Conservation (phyloP, 2,888 invertebrate genomes). For the Nomada lathburiana region DNA sequence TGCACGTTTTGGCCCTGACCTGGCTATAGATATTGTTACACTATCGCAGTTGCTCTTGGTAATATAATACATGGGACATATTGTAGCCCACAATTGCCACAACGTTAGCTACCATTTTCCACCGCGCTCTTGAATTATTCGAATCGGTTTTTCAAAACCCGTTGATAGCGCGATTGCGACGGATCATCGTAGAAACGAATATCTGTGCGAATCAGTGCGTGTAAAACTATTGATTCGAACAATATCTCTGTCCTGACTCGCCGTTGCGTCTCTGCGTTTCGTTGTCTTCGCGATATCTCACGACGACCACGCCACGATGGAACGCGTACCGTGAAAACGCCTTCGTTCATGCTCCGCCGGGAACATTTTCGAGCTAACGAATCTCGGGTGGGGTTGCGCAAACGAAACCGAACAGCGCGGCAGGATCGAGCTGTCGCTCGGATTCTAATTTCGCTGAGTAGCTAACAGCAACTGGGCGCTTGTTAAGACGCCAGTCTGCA, state of each 20-base stretch:
- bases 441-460: constrained; percentile 68
- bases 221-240: background rate
- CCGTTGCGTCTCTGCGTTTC: too few species aligned
- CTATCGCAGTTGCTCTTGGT: too few species aligned
- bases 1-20: too few species aligned
- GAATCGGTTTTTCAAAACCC: background rate
- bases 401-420: constrained; percentile 30
- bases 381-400: constrained; percentile 27
- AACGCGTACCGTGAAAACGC: constrained; percentile 11
- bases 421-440: constrained; percentile 44
- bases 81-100: too few species aligned
- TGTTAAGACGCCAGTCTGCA: constrained; percentile 41
- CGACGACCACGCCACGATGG: background rate
- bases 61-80: too few species aligned
- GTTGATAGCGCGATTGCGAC: background rate
- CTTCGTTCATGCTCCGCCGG: background rate
- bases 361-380: constrained; percentile 39
- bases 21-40: too few species aligned
- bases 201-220: constrained; percentile 16
- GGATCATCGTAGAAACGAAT: constrained; percentile 26
- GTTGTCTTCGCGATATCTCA: too few species aligned
- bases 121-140: background rate
- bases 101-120: background rate
- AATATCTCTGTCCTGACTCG: too few species aligned
- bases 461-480: constrained; percentile 29